These are phyloP conservation scores for Melanotaenia maccullochi DNA, from an alignment of 2,797 vertebrate species.

Conservation along the genomic window DNA sequence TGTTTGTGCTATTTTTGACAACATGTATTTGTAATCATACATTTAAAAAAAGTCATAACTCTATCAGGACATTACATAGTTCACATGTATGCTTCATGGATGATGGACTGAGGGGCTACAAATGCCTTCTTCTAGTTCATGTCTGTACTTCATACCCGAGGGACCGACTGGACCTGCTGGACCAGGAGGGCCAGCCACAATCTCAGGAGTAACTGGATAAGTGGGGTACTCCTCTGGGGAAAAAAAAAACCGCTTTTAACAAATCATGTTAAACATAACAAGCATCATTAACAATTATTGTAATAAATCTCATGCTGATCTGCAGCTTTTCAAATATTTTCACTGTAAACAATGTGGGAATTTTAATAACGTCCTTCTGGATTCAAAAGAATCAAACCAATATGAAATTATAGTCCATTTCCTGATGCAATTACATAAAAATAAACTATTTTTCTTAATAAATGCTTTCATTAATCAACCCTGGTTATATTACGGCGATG, in stretches of 20 bases:
- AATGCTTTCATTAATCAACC: conserved; percentile 20
- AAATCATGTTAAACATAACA: not conserved
- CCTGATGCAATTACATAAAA: conserved; percentile 11
- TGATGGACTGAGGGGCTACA: not conserved
- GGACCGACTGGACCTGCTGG: conserved; percentile 67
- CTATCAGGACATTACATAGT: not conserved
- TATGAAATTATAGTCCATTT: conserved; percentile 1
- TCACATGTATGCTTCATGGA: not conserved
- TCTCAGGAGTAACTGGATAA: conserved; percentile 21
- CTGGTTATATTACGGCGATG: conserved; percentile 1
- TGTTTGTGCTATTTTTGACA: not conserved
- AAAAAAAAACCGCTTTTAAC: conserved; percentile 6
- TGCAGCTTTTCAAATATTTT: conserved; percentile 21
- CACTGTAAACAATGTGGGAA: not conserved
- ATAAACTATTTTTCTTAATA: not conserved
- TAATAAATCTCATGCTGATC: conserved; percentile 2
- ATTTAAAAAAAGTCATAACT: not conserved
- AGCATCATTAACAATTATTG: not conserved
- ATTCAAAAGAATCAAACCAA: conserved; percentile 9
- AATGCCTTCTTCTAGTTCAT: not conserved
- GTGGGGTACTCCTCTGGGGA: conserved; percentile 48
- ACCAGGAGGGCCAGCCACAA: conserved; percentile 60
- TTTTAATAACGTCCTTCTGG: conserved; percentile 8
- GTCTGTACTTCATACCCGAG: conserved; percentile 61
- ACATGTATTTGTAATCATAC: not conserved